These are phyloP conservation scores for Varecia variegata DNA, from an alignment of 2,797 vertebrate genomes.

Conservation along the genomic window DNA sequence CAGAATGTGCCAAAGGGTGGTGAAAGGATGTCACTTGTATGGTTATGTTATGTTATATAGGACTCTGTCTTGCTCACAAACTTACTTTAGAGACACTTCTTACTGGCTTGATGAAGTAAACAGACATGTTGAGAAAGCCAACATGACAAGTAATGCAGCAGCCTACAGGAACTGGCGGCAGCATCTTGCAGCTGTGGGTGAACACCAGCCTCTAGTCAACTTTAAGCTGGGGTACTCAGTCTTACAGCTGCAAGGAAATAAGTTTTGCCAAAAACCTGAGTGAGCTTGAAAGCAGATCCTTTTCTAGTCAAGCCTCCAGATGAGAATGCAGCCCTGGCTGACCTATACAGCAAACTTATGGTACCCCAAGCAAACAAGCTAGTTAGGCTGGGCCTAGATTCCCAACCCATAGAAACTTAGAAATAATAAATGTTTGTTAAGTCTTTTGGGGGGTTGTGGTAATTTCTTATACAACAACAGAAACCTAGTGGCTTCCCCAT, in stretches of 20 bases:
- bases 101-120: not conserved
- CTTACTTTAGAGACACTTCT: not conserved
- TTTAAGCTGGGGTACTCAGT: not conserved
- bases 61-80: not conserved
- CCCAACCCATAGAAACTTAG: not conserved
- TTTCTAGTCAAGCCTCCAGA: not conserved
- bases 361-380: not conserved
- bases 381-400: not conserved
- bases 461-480: not conserved
- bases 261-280: not conserved
- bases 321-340: rapidly evolving
- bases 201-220: not conserved
- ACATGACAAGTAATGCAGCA: not conserved
- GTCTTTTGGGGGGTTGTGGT: not conserved
- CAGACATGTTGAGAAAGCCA: not conserved
- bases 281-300: not conserved
- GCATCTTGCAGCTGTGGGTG: not conserved
- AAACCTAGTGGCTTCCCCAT: not conserved
- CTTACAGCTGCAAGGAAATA: not conserved
- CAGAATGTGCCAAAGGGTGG: not conserved
- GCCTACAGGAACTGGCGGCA: not conserved
- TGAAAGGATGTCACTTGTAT: not conserved
- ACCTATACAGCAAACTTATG: not conserved
- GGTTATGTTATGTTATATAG: not conserved
- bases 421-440: not conserved